Evolutionary conservation across 2,888 invertebrate species (phyloP).

Genomic region (Pemphredon lugubris): DNA sequence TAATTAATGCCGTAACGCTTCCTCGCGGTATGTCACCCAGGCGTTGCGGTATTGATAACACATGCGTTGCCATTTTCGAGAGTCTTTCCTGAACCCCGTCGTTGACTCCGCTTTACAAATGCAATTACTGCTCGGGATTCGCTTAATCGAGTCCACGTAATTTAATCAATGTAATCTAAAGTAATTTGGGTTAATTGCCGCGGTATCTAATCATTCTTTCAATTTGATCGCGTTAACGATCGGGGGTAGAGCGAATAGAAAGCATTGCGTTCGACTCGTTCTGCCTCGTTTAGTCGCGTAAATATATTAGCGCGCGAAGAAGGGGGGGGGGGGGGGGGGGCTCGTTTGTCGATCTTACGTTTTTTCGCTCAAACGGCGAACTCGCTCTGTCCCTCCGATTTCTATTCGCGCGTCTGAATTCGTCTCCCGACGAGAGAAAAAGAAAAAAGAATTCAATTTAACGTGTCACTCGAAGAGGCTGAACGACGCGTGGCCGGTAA

Average conservation of each 20-base stretch:
- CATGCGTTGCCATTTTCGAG: conserved; percentile 6
- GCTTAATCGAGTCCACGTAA: conserved; percentile 51
- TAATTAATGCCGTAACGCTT: conserved; percentile 72
- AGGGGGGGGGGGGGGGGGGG: no score
- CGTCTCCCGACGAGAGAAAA: no score
- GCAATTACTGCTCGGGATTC: conserved; percentile 49
- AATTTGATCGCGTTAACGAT: conserved; percentile 46
- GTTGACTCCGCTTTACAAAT: conserved; percentile 44
- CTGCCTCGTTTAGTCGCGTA: not conserved
- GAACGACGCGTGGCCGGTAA: no score
- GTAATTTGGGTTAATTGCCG: conserved; percentile 58
- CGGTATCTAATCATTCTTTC: conserved; percentile 47
- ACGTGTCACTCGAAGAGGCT: no score
- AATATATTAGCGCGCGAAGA: not conserved
- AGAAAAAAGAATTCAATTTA: no score
- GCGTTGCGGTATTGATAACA: conserved; percentile 44
- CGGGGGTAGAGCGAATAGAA: conserved; percentile 1
- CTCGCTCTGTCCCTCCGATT: no score
- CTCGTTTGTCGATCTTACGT: no score
- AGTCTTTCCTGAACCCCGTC: conserved; percentile 15
- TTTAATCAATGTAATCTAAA: conserved; percentile 62
- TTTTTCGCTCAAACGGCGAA: no score
- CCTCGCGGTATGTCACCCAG: conserved; percentile 51
- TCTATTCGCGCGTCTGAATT: no score
- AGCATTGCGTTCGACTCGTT: not conserved